phyloP scores from a whole-genome alignment of 2,113 vertebrate species.

The Anas platyrhynchos region DNA sequence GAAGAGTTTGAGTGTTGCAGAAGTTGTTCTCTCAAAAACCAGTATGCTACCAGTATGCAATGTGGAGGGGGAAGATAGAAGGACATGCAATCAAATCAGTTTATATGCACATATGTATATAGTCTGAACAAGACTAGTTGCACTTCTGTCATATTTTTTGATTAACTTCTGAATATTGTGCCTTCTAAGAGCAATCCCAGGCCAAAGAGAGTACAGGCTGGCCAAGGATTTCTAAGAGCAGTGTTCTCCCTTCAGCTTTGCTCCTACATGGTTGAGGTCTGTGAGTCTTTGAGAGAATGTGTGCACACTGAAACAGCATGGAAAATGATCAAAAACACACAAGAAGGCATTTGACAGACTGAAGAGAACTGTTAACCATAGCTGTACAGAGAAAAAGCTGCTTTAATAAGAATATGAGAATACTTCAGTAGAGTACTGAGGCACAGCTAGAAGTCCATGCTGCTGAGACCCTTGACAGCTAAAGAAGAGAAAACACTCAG shows the following conservation, averaged over 20 bases:
- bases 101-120: fast-evolving
- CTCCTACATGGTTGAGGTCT: neutral
- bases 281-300: neutral
- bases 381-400: neutral
- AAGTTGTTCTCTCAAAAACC: neutral
- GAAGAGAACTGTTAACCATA: neutral
- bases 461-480: neutral
- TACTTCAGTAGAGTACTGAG: neutral
- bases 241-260: neutral
- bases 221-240: neutral
- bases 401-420: neutral
- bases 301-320: neutral
- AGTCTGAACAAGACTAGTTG: neutral
- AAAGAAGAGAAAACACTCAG: slow-evolving; percentile 36
- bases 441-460: neutral
- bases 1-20: neutral
- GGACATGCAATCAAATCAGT: neutral
- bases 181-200: neutral
- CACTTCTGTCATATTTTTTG: neutral
- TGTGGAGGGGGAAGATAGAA: neutral
- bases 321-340: neutral
- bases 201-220: neutral
- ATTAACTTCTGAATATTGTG: neutral
- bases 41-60: neutral
- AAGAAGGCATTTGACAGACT: neutral